Base-by-base conservation (phyloP, 2,113 vertebrate genomes). In the Trichomycterus rosablanca region DNA sequence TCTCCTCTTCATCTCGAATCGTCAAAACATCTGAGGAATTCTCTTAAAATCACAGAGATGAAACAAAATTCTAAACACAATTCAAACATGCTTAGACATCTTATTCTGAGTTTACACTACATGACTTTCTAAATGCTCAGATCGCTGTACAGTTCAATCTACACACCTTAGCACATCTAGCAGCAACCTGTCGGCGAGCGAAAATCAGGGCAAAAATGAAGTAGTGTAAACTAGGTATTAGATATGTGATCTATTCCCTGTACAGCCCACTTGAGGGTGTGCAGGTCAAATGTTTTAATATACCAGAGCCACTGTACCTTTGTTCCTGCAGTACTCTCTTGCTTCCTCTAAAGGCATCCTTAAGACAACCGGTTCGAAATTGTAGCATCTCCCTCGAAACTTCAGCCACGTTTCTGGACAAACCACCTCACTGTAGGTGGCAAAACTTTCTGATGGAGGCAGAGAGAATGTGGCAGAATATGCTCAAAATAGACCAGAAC, bases 381-480 rank as follows among this genome's bases (percentile, higher is more conserved):
- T 89, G 84, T 97, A 98, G 80, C 94, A 98, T 78, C 86, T 87
- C 55, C 58, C 84, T 67, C 77, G 83, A 80, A 94, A 96, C 80
- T 92, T 93, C 80, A 94, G 75, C 94, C 93, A 97, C 15, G 87
- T 87, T 65, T 90, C 83, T 43, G 89, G 86, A 70, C 93, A 97
- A 10, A 80, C 63, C 35, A 77, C 69, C 64, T 88, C 89, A 16
- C 80, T 66, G 12, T 81, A 67, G 62, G 59, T 70, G 5, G 74
- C 74, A 66, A 86, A 86, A 54, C 77, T 87, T 62, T 85, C 93
- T 93, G 80, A 46, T 50, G 50, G 50, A 76, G 12, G 73, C 44
- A 76, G 76, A 51, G 1, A 39, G 16, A 34, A 43, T 16, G 34
- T 2, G 2, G 18, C 11, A 43, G 14, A 68, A 0, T 39, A 60